Evolutionary conservation across 2,888 invertebrate species (phyloP), one percentile per base, ranked within the genome.

Genomic region (Pediacus dermestoides): DNA sequence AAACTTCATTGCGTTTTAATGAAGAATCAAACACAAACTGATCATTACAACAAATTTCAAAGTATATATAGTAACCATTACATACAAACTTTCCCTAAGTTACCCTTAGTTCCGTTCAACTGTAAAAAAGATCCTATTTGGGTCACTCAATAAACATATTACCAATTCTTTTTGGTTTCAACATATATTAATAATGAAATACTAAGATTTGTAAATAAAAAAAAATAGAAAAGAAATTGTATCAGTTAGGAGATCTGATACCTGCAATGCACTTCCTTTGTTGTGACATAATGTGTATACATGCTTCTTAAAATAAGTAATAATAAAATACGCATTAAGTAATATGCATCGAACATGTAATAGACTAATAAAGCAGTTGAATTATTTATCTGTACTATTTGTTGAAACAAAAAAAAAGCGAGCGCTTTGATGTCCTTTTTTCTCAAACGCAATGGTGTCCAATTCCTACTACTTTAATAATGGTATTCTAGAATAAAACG

Each of bases 1-100:
- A 33, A 45, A 43, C 28, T 52, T 51, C 55, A 55, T 53, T 28
- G 9, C 38, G 35, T 30, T 37, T 34, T 27, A 26, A 10, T 10
- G 27, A 30, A 16, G 7, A 28, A 28, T n/a, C 28, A 28, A 28
- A 13, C 10, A 18, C 28, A 28, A 28, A 28, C 39, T 43, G 37
- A 35, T 16, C 32, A 28, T 8, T 34, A 28, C 38, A 23, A 6
- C 21, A 16, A 27, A 26, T 31, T 26, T 16, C 11, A 16, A 28
- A 22, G 30, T 48, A 45, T 48, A 47, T 51, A 50, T 44, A 47
- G 30, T 25, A 30, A 33, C 30, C 16, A 30, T 35, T 32, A 25
- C 13, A 28, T 23, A 27, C 28, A 26, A 39, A 44, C 43, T 51
- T 48, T 46, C 46, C 47, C 37, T 34, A 22, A 39, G 18, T 26